A percentile compares a stretch with the other conserved stretches of the same genome.
Evolutionary conservation across 2,113 vertebrate species (phyloP).

Genomic region (Dermatemys mawii): DNA sequence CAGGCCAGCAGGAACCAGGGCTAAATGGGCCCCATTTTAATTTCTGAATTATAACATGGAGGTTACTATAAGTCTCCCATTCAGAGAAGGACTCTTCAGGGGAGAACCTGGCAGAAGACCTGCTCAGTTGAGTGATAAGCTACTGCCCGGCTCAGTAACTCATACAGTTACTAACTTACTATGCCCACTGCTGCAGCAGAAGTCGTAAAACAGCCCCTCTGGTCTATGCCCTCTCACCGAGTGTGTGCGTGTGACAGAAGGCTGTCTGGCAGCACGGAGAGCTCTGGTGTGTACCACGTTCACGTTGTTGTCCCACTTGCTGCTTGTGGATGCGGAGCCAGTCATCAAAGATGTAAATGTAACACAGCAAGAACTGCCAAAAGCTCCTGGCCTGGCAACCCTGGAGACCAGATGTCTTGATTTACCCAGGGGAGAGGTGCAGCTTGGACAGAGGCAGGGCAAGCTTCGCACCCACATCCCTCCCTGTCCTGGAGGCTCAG

Average conservation of each 20-base stretch:
- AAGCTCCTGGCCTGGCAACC: too few species aligned
- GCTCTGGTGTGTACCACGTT: not conserved
- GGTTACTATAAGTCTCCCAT: not conserved
- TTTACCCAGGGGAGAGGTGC: not conserved
- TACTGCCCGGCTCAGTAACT: not conserved
- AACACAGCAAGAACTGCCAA: not conserved
- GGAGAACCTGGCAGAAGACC: not conserved
- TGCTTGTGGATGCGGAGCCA: rapidly evolving
- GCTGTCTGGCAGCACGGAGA: not conserved
- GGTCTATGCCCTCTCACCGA: not conserved
- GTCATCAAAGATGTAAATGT: rapidly evolving
- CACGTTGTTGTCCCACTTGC: not conserved
- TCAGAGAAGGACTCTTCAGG: not conserved
- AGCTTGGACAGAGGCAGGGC: not conserved
- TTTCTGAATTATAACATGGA: not conserved
- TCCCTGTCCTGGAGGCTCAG: not conserved
- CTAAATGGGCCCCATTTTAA: not conserved
- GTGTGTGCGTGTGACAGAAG: not conserved
- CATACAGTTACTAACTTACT: not conserved
- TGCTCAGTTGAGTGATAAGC: not conserved
- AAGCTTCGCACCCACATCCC: not conserved
- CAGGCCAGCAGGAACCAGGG: not conserved
- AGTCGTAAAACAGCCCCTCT: not conserved
- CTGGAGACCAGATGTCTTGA: not conserved
- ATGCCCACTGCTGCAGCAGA: too few species aligned